Conservation (phyloP, 2,888 invertebrate species). For the Eudasyphora cyanicolor region DNA sequence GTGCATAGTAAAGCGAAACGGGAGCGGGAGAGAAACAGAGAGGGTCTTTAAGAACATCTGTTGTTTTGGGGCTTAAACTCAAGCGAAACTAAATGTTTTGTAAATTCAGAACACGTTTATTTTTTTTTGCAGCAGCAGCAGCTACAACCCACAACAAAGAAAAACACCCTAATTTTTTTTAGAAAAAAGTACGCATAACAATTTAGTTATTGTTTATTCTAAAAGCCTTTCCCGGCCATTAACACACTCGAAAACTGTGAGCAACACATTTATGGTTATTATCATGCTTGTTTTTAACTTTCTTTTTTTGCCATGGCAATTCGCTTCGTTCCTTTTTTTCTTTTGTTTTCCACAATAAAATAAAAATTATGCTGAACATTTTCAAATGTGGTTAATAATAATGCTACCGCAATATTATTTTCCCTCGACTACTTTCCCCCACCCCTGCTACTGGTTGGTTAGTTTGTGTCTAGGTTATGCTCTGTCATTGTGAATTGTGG, state of each 20-base stretch:
- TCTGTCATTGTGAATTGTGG: constrained; percentile 32
- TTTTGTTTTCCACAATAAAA: background rate
- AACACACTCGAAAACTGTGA: background rate
- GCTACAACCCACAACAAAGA: background rate
- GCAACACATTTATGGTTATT: constrained; percentile 25
- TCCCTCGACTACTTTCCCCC: background rate
- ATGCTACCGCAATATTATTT: constrained; percentile 9
- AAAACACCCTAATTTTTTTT: background rate
- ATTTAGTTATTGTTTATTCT: constrained; percentile 7
- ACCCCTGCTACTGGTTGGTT: too few relatives aligned
- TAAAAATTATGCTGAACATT: background rate
- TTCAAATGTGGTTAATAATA: constrained; percentile 36
- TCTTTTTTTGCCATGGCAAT: constrained; percentile 13
- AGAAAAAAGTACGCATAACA: constrained; percentile 6
- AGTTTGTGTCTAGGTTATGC: background rate
- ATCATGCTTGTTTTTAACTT: constrained; percentile 43
- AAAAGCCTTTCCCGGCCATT: constrained; percentile 12
- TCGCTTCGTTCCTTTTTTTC: constrained; percentile 24
- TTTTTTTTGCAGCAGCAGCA: constrained; percentile 28
- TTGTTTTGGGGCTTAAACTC: constrained; percentile 33
- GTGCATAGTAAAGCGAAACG: too few relatives aligned
- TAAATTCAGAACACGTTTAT: constrained; percentile 55
- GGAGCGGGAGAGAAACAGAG: background rate
- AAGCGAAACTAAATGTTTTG: constrained; percentile 20
- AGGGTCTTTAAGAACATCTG: constrained; percentile 60